Evolutionary conservation across 2,888 invertebrate species (phyloP), one percentile per base, ranked within the genome.

Genomic region (Xestobium rufovillosum): DNA sequence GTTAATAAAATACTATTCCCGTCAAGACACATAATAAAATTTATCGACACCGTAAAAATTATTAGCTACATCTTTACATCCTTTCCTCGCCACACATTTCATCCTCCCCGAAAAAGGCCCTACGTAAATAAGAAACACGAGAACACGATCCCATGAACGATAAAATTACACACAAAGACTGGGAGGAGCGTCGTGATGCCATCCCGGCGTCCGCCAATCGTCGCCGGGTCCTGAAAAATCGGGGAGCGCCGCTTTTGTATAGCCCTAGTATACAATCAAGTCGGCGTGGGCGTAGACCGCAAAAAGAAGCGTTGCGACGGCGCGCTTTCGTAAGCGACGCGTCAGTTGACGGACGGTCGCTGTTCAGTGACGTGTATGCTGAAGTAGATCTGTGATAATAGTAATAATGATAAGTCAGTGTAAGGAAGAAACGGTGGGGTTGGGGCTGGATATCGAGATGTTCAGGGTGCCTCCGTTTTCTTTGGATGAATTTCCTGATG

Each of bases 381-480:
- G 39, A 59, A 65, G 67, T 68, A 68, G 69, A 68, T 61, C 53
- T 59, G 48, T 61, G 36, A 70, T 70, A 69, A 70, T 69, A 36
- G 38, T 42, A 30, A 41, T 57, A 60, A 63, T 64, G 64, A 64
- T 64, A 48, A 63, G 57, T 49, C 54, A 59, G 55, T 52, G 60
- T 52, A 51, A 56, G 47, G 50, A 57, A 43, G 51, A 57, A 36
- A 47, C 38, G 39, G 47, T 43, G 39, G 48, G 49, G 23, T n/a
- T n/a, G n/a, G 36, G 45, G 17, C 49, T 62, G 35, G 60, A 63
- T 44, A 62, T 65, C 36, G 69, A 71, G 53, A 70, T 72, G 59
- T 71, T 78, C 68, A 73, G 82, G 59, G 80, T 82, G 51, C 82
- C 82, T 44, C 81, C 81, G 51, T 80, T 82, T 54, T 77, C 78